Evolutionary conservation across 2,888 invertebrate genomes (phyloP), one percentile per base, ranked within the genome.

Genomic region (Drosophila meridionalis): DNA sequence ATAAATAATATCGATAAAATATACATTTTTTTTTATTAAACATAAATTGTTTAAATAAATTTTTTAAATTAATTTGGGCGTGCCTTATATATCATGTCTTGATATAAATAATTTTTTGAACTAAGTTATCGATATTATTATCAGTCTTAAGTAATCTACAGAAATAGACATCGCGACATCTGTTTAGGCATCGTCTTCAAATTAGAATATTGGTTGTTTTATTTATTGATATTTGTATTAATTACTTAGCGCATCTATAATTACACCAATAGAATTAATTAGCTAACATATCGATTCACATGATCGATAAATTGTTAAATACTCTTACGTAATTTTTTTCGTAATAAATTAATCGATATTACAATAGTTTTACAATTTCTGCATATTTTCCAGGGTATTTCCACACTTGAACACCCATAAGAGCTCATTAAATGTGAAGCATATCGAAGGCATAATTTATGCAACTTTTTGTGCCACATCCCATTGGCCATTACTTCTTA

Each of bases 381-480:
- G 32, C 0, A 6, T 6, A 14, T n/a, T 26, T 28, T 36, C 36
- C 47, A 59, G 58, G 47, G 30, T 59, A 56, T 56, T 12, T 7
- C 5, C 9, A 20, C 20, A 48, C 36, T n/a, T 14, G 47, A 47
- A 38, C 58, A 55, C 28, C 47, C 26, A 14, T 9, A n/a, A 34
- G n/a, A 30, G 36, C 42, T 52, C 38, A 38, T 53, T 53, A 38
- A 38, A 38, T 36, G 9, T 38, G 11, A 36, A 28, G 55, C 58
- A 61, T 73, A 67, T 64, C 53, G 42, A 42, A n/a, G 74, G 56
- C 50, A 74, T 74, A 80, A 80, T 77, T 83, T 77, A 80, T 81
- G 77, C 58, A 66, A 52, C 62, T 64, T 67, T 57, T 60, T 69
- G 14, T 63, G 26, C 48, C 30, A 38, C 53, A 30, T 59, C 61